These are phyloP conservation scores for Syrista parreyssii DNA, from an alignment of 2,888 invertebrate genomes.

Conservation along the genomic window DNA sequence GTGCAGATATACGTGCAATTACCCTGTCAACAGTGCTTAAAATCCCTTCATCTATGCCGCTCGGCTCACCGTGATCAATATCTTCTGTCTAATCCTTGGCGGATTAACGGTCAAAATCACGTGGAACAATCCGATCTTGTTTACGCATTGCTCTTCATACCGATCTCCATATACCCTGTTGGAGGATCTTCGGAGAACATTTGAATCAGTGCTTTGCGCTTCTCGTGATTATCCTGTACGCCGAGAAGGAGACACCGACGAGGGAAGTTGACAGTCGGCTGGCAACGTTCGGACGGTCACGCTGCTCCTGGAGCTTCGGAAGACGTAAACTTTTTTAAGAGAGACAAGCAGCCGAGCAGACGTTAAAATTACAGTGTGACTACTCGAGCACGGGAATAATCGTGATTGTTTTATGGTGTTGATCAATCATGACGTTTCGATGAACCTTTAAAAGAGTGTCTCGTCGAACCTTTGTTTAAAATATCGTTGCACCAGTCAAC, in stretches of 20 bases:
- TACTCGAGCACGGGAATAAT: background rate
- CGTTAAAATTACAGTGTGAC: background rate
- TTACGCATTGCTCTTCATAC: background rate
- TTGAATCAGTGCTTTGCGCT: background rate
- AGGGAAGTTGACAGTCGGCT: background rate
- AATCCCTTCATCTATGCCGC: slow-evolving; percentile 19
- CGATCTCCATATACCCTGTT: background rate
- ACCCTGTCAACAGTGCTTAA: slow-evolving; percentile 45
- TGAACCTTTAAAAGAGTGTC: background rate
- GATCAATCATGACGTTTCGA: background rate
- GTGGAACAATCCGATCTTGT: background rate
- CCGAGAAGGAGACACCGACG: background rate
- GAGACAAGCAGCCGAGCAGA: background rate
- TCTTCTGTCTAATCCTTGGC: background rate
- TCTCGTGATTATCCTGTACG: background rate
- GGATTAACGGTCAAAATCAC: slow-evolving; percentile 2
- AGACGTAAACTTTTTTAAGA: background rate
- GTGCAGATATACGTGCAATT: slow-evolving; percentile 60
- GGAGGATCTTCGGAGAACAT: background rate
- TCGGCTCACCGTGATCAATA: slow-evolving; percentile 3
- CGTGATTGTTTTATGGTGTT: background rate
- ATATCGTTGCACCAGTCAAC: background rate
- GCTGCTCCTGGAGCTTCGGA: background rate
- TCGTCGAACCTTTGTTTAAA: background rate
- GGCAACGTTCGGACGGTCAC: background rate